Conservation (phyloP, 2,113 vertebrate genomes). For the Gymnorhina tibicen region DNA sequence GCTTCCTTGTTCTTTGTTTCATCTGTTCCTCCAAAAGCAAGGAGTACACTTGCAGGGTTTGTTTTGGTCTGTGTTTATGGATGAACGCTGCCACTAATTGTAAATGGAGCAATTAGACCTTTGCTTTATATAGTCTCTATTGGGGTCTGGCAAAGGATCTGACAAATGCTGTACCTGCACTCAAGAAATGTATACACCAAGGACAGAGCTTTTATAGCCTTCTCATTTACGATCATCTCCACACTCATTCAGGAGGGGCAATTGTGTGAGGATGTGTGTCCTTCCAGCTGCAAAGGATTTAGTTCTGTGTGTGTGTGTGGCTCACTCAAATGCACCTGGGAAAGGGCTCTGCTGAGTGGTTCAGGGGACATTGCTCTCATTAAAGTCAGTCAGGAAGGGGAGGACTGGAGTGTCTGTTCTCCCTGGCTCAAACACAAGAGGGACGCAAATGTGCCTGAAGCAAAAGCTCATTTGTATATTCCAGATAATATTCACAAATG, state of each 20-base stretch:
- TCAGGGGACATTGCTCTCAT: neutral
- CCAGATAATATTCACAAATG: neutral
- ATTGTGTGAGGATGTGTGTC: neutral
- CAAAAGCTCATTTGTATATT: neutral
- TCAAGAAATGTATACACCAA: neutral
- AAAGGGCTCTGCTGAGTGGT: neutral
- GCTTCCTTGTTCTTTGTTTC: neutral
- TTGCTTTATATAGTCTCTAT: neutral
- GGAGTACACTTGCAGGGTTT: neutral
- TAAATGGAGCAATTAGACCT: conserved; percentile 30
- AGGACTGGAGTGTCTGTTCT: conserved; percentile 8
- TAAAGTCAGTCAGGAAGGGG: neutral
- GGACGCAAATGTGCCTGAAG: neutral
- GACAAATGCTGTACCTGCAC: neutral
- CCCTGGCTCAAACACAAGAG: neutral
- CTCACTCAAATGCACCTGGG: conserved; percentile 17
- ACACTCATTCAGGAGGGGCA: neutral
- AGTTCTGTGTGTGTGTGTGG: neutral
- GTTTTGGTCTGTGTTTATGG: neutral
- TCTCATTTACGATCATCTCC: neutral
- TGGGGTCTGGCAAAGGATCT: conserved; percentile 30
- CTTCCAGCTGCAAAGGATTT: conserved; percentile 46
- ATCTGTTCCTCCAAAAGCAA: neutral
- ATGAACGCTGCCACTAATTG: neutral
- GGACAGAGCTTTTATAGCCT: conserved; percentile 23